phyloP scores from a whole-genome alignment of 2,888 invertebrate species.

The Hedya salicella region DNA sequence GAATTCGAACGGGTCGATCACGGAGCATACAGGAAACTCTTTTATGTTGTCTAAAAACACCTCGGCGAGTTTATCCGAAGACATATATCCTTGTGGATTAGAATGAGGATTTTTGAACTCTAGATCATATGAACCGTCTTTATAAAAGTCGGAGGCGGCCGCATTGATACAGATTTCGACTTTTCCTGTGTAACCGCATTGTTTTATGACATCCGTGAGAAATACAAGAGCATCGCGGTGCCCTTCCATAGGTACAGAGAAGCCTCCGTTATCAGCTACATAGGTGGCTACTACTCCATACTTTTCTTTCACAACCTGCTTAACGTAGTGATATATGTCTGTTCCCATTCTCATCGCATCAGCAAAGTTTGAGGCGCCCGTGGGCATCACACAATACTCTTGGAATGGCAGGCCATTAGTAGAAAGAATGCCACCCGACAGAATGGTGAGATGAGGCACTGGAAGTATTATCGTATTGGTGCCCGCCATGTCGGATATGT shows the following conservation, averaged over 20 bases:
- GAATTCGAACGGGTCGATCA: slow-evolving; percentile 99
- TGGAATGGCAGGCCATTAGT: slow-evolving; percentile 98
- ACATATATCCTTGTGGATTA: slow-evolving; percentile 92
- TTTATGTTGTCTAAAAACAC: slow-evolving; percentile 95
- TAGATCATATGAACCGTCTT: slow-evolving; percentile 94
- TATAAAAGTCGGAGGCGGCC: slow-evolving; percentile 97
- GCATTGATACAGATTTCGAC: slow-evolving; percentile 98
- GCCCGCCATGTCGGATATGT: slow-evolving; percentile 97
- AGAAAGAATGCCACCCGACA: slow-evolving; percentile 98
- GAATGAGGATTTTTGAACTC: slow-evolving; percentile 98
- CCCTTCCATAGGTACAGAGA: slow-evolving; percentile 97
- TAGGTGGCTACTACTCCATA: slow-evolving; percentile 96
- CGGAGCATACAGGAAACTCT: slow-evolving; percentile 95
- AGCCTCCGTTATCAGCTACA: slow-evolving; percentile 98
- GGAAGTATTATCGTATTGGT: slow-evolving; percentile 95
- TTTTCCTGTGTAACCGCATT: slow-evolving; percentile 97
- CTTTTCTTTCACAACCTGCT: slow-evolving; percentile 95
- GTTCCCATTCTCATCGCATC: slow-evolving; percentile 99
- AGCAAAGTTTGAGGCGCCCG: slow-evolving; percentile 94
- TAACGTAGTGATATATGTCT: slow-evolving; percentile 97
- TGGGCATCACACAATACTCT: slow-evolving; percentile 97
- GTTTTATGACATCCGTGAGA: slow-evolving; percentile 93
- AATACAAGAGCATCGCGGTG: slow-evolving; percentile 96
- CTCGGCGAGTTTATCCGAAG: slow-evolving; percentile 92
- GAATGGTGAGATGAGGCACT: slow-evolving; percentile 98